A percentile compares a stretch with the other conserved stretches of the same genome.
Evolutionary conservation across 2,113 vertebrate genomes (phyloP).

Genomic region (Pomatostomus ruficeps): DNA sequence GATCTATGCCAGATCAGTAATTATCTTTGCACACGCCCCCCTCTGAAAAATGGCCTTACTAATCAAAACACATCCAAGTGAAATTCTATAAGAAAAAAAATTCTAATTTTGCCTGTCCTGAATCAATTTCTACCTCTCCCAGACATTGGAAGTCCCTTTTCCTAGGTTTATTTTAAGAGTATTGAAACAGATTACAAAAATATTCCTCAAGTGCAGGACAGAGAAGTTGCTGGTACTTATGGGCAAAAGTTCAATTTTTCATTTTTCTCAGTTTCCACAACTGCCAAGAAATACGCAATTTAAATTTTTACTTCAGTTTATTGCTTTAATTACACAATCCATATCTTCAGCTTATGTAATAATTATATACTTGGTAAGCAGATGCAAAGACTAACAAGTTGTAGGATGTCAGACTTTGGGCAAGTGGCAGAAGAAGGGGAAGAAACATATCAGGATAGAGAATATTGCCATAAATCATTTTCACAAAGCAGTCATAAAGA

Average conservation of each 20-base stretch:
- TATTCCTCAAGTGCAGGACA: not conserved
- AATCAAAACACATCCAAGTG: not conserved
- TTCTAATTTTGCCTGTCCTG: not conserved
- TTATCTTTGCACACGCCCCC: not conserved
- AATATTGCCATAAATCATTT: conserved; percentile 34
- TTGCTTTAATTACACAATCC: not conserved
- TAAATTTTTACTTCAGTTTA: not conserved
- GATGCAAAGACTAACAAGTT: not conserved
- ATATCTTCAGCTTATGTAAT: not conserved
- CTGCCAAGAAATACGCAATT: not conserved
- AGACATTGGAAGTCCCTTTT: not conserved
- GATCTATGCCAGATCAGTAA: not conserved
- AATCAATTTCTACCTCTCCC: not conserved
- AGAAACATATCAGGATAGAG: not conserved
- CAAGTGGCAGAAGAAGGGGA: not conserved
- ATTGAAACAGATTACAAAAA: not conserved
- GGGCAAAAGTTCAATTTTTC: not conserved
- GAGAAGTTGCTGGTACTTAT: not conserved
- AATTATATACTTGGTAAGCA: not conserved
- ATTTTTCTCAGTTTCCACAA: not conserved
- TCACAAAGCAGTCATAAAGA: conserved; percentile 39
- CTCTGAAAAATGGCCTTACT: not conserved
- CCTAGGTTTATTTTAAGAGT: not conserved
- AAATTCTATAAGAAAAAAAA: not conserved
- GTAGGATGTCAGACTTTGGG: not conserved